Percentiles rank a stretch among this genome's conserved stretches.
Conservation (phyloP, 2,888 invertebrate species). For the Ophioninae sp. region DNA sequence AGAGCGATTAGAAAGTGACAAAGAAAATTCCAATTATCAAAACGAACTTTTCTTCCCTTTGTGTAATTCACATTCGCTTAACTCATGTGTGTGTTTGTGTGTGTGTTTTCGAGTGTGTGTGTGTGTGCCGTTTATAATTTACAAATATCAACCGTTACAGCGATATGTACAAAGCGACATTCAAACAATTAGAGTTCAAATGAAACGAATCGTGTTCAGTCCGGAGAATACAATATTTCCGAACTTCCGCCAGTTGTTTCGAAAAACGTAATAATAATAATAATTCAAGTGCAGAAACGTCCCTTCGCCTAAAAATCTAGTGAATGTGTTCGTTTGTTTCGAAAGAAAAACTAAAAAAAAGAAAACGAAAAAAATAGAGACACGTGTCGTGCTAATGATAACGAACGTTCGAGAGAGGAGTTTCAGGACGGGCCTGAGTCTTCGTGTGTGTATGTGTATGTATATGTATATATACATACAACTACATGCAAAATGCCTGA, state of each 20-base stretch:
- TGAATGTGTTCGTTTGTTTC: conserved; percentile 3
- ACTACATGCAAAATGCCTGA: neutral
- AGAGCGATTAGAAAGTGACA: conserved; percentile 17
- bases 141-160: conserved; percentile 63
- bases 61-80: neutral
- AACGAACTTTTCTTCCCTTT: conserved; percentile 22
- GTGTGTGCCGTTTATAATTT: conserved; percentile 57
- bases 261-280: conserved; percentile 46
- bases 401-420: conserved; percentile 10
- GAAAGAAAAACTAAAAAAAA: conserved; percentile 20
- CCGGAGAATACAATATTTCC: conserved; percentile 24
- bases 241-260: conserved; percentile 35
- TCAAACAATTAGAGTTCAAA: conserved; percentile 64
- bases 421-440: conserved; percentile 22
- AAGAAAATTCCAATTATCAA: conserved; percentile 31
- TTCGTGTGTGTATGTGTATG: neutral
- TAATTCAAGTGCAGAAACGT: conserved; percentile 38
- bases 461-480: neutral
- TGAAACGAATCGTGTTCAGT: conserved; percentile 44
- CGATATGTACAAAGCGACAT: conserved; percentile 67
- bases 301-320: conserved; percentile 21
- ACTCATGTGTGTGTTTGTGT: neutral
- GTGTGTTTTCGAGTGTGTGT: neutral
- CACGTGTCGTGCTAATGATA: conserved; percentile 19
- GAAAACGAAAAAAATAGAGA: conserved; percentile 11